Conservation (phyloP, 2,888 invertebrate species). For the Rhagonycha fulva region DNA sequence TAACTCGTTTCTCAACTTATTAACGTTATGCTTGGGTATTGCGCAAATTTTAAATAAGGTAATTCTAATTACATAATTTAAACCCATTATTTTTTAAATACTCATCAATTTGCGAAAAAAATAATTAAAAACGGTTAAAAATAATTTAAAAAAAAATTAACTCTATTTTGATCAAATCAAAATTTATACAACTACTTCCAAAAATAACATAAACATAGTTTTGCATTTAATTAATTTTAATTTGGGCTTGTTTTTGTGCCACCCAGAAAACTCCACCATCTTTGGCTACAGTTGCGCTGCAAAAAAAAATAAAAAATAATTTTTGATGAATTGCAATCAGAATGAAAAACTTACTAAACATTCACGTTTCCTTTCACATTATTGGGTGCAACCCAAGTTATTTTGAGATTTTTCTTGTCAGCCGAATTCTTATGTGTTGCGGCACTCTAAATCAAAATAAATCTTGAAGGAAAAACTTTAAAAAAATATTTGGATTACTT, state of each 20-base stretch:
- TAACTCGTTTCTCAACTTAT: neutral
- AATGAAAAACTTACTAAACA: conserved; percentile 60
- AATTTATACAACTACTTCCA: neutral
- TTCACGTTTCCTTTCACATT: conserved; percentile 61
- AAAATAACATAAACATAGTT: neutral
- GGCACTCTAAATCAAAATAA: conserved; percentile 60
- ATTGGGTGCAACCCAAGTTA: conserved; percentile 70
- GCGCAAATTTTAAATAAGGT: neutral
- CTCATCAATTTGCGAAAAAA: neutral
- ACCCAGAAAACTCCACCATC: conserved; percentile 77
- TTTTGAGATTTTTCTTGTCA: conserved; percentile 60
- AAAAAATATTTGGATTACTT: conserved; percentile 56
- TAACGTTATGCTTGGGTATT: neutral
- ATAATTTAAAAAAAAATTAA: neutral
- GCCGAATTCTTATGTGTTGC: conserved; percentile 71
- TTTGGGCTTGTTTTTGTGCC: conserved; percentile 64
- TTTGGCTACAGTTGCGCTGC: conserved; percentile 69
- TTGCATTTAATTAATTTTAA: conserved; percentile 57
- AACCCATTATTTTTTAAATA: neutral
- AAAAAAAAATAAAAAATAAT: conserved; percentile 42
- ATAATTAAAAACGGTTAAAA: neutral
- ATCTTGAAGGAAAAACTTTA: neutral
- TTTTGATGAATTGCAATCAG: conserved; percentile 14
- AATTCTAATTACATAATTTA: neutral
- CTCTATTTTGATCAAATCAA: neutral